Conservation (phyloP, 2,888 invertebrate species). For the Andrena minutula region DNA sequence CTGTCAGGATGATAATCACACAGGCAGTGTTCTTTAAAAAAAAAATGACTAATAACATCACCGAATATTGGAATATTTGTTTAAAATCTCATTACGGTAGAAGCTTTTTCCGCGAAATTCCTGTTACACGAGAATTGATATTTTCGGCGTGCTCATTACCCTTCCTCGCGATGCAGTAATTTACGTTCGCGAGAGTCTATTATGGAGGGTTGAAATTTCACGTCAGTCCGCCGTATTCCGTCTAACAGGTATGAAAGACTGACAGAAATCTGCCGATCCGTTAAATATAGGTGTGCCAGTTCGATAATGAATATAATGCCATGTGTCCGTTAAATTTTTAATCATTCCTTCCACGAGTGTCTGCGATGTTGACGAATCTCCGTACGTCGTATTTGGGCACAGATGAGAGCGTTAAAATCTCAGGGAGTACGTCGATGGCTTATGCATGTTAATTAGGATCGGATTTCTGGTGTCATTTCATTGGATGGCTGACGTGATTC, state of each 20-base stretch:
- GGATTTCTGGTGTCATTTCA: not conserved
- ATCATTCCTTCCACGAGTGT: not conserved
- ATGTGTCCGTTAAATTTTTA: not conserved
- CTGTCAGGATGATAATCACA: not conserved
- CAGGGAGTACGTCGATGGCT: not conserved
- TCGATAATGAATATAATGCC: not conserved
- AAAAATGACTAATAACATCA: no score
- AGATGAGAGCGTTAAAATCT: not conserved
- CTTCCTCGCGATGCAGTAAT: not conserved
- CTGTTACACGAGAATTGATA: not conserved
- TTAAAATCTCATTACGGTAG: not conserved
- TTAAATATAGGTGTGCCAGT: not conserved
- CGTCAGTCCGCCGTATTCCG: not conserved
- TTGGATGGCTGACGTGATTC: not conserved
- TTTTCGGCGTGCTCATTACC: slow-evolving; percentile 8
- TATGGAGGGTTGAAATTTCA: not conserved
- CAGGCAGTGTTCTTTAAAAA: not conserved
- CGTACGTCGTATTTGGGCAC: no score
- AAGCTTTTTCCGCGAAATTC: not conserved
- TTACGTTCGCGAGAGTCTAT: not conserved
- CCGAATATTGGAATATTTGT: not conserved
- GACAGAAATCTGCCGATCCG: not conserved
- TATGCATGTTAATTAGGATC: slow-evolving; percentile 1
- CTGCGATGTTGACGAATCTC: not conserved
- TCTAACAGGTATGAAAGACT: not conserved